These are phyloP conservation scores for Notodonta ziczac DNA, from an alignment of 2,888 invertebrate species.

Conservation along the genomic window DNA sequence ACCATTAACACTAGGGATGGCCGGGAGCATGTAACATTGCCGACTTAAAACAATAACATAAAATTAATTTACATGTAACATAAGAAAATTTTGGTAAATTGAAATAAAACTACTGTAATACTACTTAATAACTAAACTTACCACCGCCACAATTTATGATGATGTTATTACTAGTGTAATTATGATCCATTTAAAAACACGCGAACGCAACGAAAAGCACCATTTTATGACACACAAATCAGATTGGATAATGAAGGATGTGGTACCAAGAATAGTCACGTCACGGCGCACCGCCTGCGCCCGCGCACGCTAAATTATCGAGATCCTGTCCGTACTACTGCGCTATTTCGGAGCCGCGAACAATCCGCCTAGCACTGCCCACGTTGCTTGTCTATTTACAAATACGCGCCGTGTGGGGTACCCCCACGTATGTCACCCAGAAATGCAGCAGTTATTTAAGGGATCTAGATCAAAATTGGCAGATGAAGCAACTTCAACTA, in stretches of 20 bases:
- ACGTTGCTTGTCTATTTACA: constrained; percentile 2
- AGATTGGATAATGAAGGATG: constrained; percentile 48
- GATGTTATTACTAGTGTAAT: no score
- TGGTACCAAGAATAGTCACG: constrained; percentile 26
- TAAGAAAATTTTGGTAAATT: no score
- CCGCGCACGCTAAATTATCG: background rate
- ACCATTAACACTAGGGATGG: no score
- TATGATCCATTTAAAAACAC: no score
- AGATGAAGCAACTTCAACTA: no score
- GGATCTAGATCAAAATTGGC: no score
- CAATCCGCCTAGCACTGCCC: background rate
- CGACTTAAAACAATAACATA: no score
- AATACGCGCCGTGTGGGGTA: background rate
- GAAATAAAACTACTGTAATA: no score
- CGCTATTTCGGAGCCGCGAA: constrained; percentile 3
- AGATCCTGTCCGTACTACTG: constrained; percentile 6
- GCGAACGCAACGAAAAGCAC: constrained; percentile 2
- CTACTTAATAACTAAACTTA: no score
- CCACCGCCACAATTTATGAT: no score
- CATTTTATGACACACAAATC: constrained; percentile 12
- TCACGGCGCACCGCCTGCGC: background rate
- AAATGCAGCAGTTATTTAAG: background rate
- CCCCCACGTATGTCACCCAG: background rate
- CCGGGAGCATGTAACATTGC: no score
- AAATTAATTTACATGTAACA: no score